Percentiles rank a stretch among this genome's conserved stretches.
phyloP scores from a whole-genome alignment of 2,888 invertebrate species.

The Leuctra nigra region DNA sequence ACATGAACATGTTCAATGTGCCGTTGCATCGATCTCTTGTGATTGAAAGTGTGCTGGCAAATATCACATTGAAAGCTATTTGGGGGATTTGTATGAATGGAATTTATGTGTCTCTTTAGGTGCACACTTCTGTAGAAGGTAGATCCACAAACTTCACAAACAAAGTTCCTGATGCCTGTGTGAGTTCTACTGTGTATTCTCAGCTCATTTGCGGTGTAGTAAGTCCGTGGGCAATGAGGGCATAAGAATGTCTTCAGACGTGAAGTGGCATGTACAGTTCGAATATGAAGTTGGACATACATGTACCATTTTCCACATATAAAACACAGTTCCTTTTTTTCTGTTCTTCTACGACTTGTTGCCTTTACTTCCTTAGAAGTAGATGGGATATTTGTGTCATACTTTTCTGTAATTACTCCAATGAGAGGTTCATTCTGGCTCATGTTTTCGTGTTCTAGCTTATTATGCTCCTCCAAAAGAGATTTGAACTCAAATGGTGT shows the following conservation, averaged over 20 bases:
- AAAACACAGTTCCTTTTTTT: no score
- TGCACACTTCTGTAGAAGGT: no score
- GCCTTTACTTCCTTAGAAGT: no score
- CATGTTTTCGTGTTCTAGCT: conserved; percentile 18
- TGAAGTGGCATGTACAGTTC: no score
- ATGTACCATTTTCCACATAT: neutral
- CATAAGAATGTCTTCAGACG: no score
- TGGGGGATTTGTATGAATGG: no score
- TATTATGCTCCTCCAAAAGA: conserved; percentile 19
- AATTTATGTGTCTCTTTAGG: no score
- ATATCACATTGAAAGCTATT: no score
- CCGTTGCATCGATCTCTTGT: neutral
- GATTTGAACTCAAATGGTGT: conserved; percentile 18
- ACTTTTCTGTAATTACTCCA: no score
- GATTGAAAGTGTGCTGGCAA: neutral
- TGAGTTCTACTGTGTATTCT: neutral
- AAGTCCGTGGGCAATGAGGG: neutral
- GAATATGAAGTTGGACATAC: no score
- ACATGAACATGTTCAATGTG: neutral
- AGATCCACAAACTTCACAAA: neutral
- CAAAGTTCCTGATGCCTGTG: neutral
- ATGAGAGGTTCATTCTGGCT: neutral
- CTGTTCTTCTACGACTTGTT: no score
- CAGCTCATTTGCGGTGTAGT: neutral
- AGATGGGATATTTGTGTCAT: no score